Base-by-base conservation (phyloP, 2,888 invertebrate genomes). In the Mactromeris polynyma region DNA sequence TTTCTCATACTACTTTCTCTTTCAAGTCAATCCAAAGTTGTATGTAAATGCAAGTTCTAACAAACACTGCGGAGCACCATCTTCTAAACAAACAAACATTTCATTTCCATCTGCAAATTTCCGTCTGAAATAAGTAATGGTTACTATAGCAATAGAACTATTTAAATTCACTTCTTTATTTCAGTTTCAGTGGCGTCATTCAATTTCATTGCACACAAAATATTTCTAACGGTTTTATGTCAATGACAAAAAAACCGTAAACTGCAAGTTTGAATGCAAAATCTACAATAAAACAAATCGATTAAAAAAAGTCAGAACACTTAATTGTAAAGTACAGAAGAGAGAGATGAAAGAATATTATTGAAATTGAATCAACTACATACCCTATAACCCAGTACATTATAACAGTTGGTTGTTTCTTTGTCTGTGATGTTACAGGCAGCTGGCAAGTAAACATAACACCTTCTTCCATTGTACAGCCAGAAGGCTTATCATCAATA, bases 11-110 rank as follows among this genome's bases (percentile, higher is more conserved):
- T 64, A 64, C 26, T 26, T 26, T 26, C 26, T 21, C 11, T 78
- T 85, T 92, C 91, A 93, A 54, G 91, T 83, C 31, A 93, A 81
- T 54, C 95, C 94, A 93, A 95, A 95, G 54, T 93, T 93, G 33
- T 98, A 97, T 93, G 98, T 97, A 96, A 98, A 99, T 11, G 98
- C 98, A 95, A 99, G 97, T 97, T 99, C 99, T 0, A 99, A 98
- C 94, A 98, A 97, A 97, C 98, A 98, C 97, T 99, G 99, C 0
- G 98, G 98, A n/a, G 98, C 97, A 58, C 98, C 98, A 92, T 99
- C 98, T 94, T 98, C 98, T 96, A 98, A 98, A 96, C 99, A 99
- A 73, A 99, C 97, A 96, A 98, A 99, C 38, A 99, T 97, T 96
- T 99, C 99, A 92, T 98, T 97, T 0, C 98, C 97, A 88, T 98